Base-by-base conservation (phyloP, 2,888 invertebrate genomes). In the Fissipunctia ypsillon region DNA sequence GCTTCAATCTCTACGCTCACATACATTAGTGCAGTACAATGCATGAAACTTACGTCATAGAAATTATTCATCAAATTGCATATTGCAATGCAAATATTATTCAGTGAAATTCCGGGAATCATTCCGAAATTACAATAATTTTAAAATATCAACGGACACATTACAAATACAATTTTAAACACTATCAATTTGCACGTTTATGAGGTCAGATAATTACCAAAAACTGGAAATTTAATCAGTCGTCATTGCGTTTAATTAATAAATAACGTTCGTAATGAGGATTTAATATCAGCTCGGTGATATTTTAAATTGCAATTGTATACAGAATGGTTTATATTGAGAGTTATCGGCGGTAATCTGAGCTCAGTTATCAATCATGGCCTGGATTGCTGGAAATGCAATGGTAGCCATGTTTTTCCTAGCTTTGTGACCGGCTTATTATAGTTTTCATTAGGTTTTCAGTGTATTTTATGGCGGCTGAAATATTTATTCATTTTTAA, bases 291-390 rank as follows among this genome's bases (percentile, higher is more conserved):
- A 65, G 22, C 31, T 38, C 31, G 54, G 41, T 70, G 70, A 66
- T 79, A 78, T 66, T 81, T 81, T 67, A 59, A 76, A 78, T 52
- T 54, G 56, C 64, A 54, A 66, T 66, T 48, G 43, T 75, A 31
- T 56, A 38, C 19, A 67, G 54, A 50, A 48, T 31, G 28, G 45
- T 45, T 31, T 48, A 43, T 54, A 48, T 5, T 5, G 7, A 57
- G 66, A 73, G 48, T 80, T 83, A 81, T 83, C 80, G 59, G 19
- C 22, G 25, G 63, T 75, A 84, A 84, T 80, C 83, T 66, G 64
- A 52, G 68, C 41, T 50, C 38, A 35, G 50, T 75, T 80, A 84
- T 83, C 80, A 83, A 67, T 78, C 64, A 25, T 67, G 84, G 63
- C 67, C 84, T 83, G 69, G 25, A 57, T 73, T 73, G 28, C 22